Evolutionary conservation across 2,888 invertebrate species (phyloP).

Genomic region (Apodemia zela): DNA sequence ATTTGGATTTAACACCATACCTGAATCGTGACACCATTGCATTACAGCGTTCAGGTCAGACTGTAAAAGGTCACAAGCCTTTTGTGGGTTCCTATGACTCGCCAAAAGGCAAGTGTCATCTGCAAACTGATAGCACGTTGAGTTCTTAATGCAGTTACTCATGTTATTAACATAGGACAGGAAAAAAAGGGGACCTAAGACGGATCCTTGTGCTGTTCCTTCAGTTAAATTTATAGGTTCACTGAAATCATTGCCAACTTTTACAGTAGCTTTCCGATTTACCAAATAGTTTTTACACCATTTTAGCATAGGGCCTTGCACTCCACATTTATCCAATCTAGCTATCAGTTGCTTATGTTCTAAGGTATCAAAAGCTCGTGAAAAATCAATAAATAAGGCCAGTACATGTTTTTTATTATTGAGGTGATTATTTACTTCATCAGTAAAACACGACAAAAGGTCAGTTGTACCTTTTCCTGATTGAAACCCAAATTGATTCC

Average conservation of each 20-base stretch:
- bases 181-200: background rate
- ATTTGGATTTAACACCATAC: background rate
- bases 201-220: no score
- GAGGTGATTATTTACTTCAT: no score
- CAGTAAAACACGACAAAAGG: background rate
- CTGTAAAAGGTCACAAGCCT: background rate
- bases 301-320: no score
- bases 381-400: background rate
- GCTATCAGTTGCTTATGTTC: background rate
- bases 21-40: no score
- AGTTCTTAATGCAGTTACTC: background rate
- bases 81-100: background rate
- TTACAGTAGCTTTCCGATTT: no score
- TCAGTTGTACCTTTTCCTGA: background rate
- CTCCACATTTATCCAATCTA: no score
- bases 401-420: background rate
- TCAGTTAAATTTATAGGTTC: no score
- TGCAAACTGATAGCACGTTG: background rate
- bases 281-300: no score
- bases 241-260: no score
- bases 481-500: background rate
- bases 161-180: background rate
- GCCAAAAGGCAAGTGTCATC: background rate
- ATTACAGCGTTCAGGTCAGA: no score
- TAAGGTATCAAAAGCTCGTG: background rate